phyloP scores from a whole-genome alignment of 2,888 invertebrate species.

The Diaphora mendica region DNA sequence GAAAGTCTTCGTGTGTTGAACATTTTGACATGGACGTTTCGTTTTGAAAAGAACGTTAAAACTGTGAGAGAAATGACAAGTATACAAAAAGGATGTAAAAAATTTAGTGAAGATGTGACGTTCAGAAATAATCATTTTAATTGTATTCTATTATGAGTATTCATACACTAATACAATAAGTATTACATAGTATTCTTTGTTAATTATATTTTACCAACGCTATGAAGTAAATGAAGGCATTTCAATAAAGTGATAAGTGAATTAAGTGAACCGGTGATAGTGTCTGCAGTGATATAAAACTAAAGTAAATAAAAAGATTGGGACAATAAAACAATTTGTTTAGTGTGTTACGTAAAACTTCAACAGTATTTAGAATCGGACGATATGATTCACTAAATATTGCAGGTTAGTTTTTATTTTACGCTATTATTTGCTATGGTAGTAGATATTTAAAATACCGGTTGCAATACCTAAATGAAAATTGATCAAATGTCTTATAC shows the following conservation, averaged over 20 bases:
- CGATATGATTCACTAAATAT: not conserved
- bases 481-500: not conserved
- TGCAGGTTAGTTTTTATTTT: not conserved
- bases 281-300: not conserved
- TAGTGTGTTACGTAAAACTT: not conserved
- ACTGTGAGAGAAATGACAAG: not conserved
- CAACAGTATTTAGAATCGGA: not conserved
- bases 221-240: conserved; percentile 1
- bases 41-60: not conserved
- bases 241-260: conserved; percentile 2
- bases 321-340: not conserved
- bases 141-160: not conserved
- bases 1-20: not conserved
- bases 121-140: not conserved
- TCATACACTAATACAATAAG: not conserved
- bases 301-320: conserved; percentile 5
- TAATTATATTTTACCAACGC: not conserved
- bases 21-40: not conserved
- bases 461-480: not conserved
- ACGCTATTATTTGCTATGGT: not conserved
- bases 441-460: not conserved
- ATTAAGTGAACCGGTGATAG: conserved; percentile 5
- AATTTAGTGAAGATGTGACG: not conserved
- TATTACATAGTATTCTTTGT: not conserved
- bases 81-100: not conserved